Evolutionary conservation across 2,113 vertebrate species (phyloP).

Genomic region (Tympanuchus pallidicinctus): DNA sequence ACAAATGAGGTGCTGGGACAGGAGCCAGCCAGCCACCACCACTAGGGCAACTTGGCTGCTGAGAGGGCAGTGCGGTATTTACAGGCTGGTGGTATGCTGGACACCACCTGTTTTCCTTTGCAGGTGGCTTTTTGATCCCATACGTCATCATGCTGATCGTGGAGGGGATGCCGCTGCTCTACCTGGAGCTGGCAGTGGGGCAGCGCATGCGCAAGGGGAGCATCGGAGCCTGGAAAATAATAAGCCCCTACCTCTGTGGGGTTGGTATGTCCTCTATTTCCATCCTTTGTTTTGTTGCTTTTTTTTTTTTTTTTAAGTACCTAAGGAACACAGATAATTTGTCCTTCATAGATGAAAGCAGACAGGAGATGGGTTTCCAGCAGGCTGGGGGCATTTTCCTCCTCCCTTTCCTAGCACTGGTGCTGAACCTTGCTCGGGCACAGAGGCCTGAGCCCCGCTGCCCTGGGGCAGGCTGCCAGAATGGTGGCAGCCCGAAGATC

Average conservation of each 20-base stretch:
- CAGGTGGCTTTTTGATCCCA: slow-evolving; percentile 93
- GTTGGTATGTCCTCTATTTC: slow-evolving; percentile 80
- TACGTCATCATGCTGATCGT: slow-evolving; percentile 90
- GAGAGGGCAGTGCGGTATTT: background rate
- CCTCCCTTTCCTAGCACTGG: background rate
- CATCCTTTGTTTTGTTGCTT: background rate
- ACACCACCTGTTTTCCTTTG: background rate
- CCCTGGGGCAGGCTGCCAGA: background rate
- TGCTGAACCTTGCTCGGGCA: background rate
- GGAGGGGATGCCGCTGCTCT: slow-evolving; percentile 91
- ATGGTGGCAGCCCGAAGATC: background rate
- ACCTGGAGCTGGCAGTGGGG: slow-evolving; percentile 91
- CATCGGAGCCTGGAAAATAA: slow-evolving; percentile 88
- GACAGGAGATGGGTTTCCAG: background rate
- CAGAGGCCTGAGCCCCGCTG: background rate
- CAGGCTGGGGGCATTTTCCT: background rate
- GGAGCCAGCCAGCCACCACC: background rate
- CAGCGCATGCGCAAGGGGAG: slow-evolving; percentile 93
- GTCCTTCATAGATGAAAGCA: background rate
- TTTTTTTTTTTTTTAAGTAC: background rate
- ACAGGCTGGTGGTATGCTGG: background rate
- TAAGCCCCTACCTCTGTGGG: slow-evolving; percentile 91
- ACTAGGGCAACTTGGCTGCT: fast-evolving
- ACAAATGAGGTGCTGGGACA: fast-evolving
- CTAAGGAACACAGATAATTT: fast-evolving